Percentiles rank a stretch among this genome's conserved stretches.
phyloP scores from a whole-genome alignment of 1,140 invertebrate genomes.

The Drosophila neocordata region DNA sequence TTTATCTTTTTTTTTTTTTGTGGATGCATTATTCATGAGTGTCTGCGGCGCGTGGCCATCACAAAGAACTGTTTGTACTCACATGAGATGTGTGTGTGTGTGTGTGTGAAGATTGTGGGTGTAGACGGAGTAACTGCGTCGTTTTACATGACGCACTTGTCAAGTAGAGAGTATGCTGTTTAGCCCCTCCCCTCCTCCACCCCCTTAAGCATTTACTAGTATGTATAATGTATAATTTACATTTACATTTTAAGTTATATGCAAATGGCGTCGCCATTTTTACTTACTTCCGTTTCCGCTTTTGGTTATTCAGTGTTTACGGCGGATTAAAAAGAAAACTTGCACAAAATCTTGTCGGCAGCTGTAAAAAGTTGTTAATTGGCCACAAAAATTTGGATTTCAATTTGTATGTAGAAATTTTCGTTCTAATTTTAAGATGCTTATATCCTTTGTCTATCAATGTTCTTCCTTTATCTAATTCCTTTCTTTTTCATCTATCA shows the following conservation, averaged over 20 bases:
- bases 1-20: neutral
- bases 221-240: constrained; percentile 22
- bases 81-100: neutral
- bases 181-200: constrained; percentile 11
- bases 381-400: neutral
- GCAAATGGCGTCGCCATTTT: constrained; percentile 36
- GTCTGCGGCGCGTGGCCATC: constrained; percentile 11
- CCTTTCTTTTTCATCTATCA: neutral
- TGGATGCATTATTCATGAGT: constrained; percentile 15
- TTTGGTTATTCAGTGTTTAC: neutral
- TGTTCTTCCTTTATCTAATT: neutral
- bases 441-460: constrained; percentile 1
- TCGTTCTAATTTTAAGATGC: neutral
- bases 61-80: neutral
- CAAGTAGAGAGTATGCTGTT: constrained; percentile 28
- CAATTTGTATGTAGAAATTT: neutral
- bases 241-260: constrained; percentile 55
- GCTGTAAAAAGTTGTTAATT: neutral
- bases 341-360: neutral
- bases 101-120: neutral
- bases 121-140: constrained; percentile 25
- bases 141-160: constrained; percentile 49
- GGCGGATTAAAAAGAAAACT: constrained; percentile 26
- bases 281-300: constrained; percentile 39
- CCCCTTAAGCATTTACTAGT: too few relatives aligned